phyloP scores from a whole-genome alignment of 1,140 invertebrate genomes.

The Pseudobourletiella spinata region DNA sequence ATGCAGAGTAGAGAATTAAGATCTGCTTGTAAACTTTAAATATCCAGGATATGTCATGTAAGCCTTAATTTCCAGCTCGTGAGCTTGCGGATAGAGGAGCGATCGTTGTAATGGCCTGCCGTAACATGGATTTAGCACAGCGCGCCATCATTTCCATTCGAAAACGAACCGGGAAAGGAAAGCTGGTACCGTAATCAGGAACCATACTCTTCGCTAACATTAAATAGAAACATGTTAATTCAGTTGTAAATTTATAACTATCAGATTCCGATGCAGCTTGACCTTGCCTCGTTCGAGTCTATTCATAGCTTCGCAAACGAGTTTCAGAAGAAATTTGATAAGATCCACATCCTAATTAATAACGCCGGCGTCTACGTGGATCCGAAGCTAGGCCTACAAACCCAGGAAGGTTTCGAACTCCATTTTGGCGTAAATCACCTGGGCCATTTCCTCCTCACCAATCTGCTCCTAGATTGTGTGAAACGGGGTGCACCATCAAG shows the following conservation, averaged over 20 bases:
- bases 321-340: constrained; percentile 38
- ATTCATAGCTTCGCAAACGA: constrained; percentile 37
- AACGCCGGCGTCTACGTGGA: constrained; percentile 51
- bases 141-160: constrained; percentile 52
- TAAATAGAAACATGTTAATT: too few relatives aligned
- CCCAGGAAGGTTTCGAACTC: constrained; percentile 71
- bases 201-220: too few relatives aligned
- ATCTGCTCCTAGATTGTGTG: constrained; percentile 51
- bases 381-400: constrained; percentile 45
- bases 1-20: too few relatives aligned
- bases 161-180: constrained; percentile 45
- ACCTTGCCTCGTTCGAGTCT: constrained; percentile 39
- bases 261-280: constrained; percentile 36
- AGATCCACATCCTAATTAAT: constrained; percentile 46
- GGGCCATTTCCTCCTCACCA: constrained; percentile 75
- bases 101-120: constrained; percentile 63
- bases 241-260: too few relatives aligned
- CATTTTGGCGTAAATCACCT: constrained; percentile 71
- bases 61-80: too few relatives aligned
- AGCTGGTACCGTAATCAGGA: too few relatives aligned
- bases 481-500: constrained; percentile 44
- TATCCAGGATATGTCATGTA: too few relatives aligned
- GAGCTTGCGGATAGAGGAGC: constrained; percentile 56
- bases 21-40: too few relatives aligned
- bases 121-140: constrained; percentile 53